A percentile compares a stretch with the other conserved stretches of the same genome.
phyloP scores from a whole-genome alignment of 2,113 vertebrate genomes.

The Acrocephalus kingi region DNA sequence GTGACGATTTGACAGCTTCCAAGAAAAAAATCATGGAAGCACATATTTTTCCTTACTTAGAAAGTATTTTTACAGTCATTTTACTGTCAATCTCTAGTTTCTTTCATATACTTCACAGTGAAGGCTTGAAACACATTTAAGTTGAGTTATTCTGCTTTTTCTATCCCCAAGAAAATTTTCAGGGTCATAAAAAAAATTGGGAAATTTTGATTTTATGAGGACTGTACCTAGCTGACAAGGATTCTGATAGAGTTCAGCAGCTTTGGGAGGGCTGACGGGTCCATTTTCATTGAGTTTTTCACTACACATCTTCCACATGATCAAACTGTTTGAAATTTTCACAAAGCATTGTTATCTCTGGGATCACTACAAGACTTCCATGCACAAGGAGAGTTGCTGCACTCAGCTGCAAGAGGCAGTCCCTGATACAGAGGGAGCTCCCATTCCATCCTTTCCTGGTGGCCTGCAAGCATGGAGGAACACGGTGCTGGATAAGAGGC shows the following conservation, averaged over 20 bases:
- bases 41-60: background rate
- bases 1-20: background rate
- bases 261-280: background rate
- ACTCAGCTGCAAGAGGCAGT: background rate
- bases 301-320: background rate
- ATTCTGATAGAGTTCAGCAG: background rate
- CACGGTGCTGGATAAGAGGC: background rate
- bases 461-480: background rate
- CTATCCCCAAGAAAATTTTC: background rate
- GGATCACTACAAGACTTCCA: background rate
- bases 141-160: background rate
- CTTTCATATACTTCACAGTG: background rate
- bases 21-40: background rate
- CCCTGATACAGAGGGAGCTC: background rate
- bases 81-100: background rate
- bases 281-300: background rate
- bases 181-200: background rate
- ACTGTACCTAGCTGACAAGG: background rate
- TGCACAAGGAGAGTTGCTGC: background rate
- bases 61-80: conserved; percentile 24
- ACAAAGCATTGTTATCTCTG: background rate
- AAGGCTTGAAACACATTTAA: background rate
- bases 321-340: background rate
- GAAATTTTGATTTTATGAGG: background rate
- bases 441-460: background rate